Evolutionary conservation across 2,888 invertebrate genomes (phyloP).

Genomic region (Toxonevra muliebris): DNA sequence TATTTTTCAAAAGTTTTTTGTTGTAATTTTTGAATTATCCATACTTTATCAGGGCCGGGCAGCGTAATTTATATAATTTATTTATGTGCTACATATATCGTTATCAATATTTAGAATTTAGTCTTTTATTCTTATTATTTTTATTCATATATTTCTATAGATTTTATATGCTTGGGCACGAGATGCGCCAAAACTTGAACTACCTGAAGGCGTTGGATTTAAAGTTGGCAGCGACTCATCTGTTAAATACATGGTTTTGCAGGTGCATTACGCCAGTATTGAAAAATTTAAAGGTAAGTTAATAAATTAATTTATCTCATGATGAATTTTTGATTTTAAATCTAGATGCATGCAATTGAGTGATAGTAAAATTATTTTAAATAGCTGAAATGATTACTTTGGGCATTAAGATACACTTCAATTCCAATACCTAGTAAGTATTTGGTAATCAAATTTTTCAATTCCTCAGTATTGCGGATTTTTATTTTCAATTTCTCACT

Average conservation of each 20-base stretch:
- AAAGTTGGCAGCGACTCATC: constrained; percentile 84
- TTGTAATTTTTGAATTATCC: too few species aligned
- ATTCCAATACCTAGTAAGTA: too few species aligned
- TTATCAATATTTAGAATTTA: too few species aligned
- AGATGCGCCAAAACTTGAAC: constrained; percentile 82
- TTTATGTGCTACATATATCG: too few species aligned
- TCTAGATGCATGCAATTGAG: not conserved
- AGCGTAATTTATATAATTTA: not conserved
- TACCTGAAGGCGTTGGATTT: constrained; percentile 92
- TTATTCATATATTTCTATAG: constrained; percentile 65
- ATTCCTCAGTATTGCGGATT: too few species aligned
- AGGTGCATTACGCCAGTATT: constrained; percentile 85
- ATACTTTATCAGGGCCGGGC: too few species aligned
- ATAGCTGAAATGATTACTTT: not conserved
- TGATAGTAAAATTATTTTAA: not conserved
- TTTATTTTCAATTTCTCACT: too few species aligned
- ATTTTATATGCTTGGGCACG: constrained; percentile 95
- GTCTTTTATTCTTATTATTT: not conserved
- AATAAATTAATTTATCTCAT: not conserved
- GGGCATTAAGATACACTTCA: not conserved
- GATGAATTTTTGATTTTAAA: too few species aligned
- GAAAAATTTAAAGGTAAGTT: constrained; percentile 71
- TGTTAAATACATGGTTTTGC: constrained; percentile 90
- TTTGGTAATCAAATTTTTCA: too few species aligned
- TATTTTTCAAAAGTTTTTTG: too few species aligned